Base-by-base conservation (phyloP, 1,140 invertebrate species). In the Tetramorium alpestre region DNA sequence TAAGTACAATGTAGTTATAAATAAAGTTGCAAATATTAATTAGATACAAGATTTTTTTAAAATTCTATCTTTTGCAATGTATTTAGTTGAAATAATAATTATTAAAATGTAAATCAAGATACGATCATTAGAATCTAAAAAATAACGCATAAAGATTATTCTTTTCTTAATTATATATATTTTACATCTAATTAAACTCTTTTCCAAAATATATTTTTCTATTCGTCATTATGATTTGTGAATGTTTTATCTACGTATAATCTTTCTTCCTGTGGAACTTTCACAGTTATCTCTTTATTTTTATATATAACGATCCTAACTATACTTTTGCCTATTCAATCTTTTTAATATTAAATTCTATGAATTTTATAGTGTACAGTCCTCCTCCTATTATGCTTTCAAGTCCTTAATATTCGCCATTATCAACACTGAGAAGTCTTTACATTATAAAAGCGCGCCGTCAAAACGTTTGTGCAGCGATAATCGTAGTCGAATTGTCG, bases 401-500 rank as follows among this genome's bases (percentile, higher is more conserved):
- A 73, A 73, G 80, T 60, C 54, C 22, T 70, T 84, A 84, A 84
- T 84, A 73, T 25, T 28, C 69, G 54, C 54, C n/a, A 73, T 84
- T 84, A 84, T 84, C 25, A 60, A 84, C 65, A 69, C 51, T n/a
- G 41, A 33, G 33, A 62, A 75, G 80, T 56, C 44, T 84, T 84
- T 75, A 75, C 44, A 69, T 78, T 87, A 90, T 89, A 89, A 90
- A 81, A 72, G 69, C 86, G 62, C 64, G 89, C 72, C 87, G 77
- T 88, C 85, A 88, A 90, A 90, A 80, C 86, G 89, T 90, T 91
- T 90, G 87, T 77, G 80, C 33, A 64, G 54, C 78, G 87, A 88
- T 91, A 91, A 91, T 90, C 84, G 84, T 75, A 84, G 90, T 86
- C 88, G 82, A 91, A 90, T 91, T 91, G 89, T 90, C 89, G 89